Base-by-base conservation (phyloP, 2,113 vertebrate genomes). In the Rhabdomys dilectus region DNA sequence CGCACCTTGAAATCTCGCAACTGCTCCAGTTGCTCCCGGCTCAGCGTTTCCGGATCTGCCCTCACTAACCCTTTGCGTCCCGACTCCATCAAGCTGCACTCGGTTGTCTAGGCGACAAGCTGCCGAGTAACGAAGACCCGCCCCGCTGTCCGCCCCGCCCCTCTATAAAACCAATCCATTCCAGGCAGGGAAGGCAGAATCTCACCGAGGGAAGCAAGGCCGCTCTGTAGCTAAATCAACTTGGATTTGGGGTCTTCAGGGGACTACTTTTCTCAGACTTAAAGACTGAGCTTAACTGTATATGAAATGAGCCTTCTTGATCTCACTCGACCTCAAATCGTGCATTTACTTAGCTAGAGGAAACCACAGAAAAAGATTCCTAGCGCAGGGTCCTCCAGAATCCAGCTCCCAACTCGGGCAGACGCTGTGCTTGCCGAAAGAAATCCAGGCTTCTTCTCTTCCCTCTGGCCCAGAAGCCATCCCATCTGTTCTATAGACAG, bases 1-100 rank as follows among this genome's bases (percentile, higher is more conserved):
- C 97, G 88, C 95, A 98, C 98, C 98, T 98, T 98, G 94, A 96
- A 97, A 2, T 82, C 5, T 45, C 94, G 53, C 51, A 98, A 95
- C 84, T 95, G 53, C 29, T 90, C 29, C 45, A 87, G 42, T 80
- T 98, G 98, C 58, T 73, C 76, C 0, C 36, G 5, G 45, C 85
- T 96, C 34, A 98, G 98, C 1, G 91, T 64, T 22, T 75, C 97
- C 0, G 58, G 62, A 5, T 98, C 96, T 0, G 42, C 21, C 31
- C 1, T 42, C 86, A 78, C 64, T 72, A 60, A 0, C 5, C 86
- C 15, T 6, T 1, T 13, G 15, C 64, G 5, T 0, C n/a, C n/a
- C 0, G 53, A 24, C 42, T 88, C 96, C 98, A 98, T 98, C 77
- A 92, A 93, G 84, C 3, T 8, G 21, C 64, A 42, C 96, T 97